phyloP scores from a whole-genome alignment of 2,797 vertebrate species.

The Semaprochilodus insignis region DNA sequence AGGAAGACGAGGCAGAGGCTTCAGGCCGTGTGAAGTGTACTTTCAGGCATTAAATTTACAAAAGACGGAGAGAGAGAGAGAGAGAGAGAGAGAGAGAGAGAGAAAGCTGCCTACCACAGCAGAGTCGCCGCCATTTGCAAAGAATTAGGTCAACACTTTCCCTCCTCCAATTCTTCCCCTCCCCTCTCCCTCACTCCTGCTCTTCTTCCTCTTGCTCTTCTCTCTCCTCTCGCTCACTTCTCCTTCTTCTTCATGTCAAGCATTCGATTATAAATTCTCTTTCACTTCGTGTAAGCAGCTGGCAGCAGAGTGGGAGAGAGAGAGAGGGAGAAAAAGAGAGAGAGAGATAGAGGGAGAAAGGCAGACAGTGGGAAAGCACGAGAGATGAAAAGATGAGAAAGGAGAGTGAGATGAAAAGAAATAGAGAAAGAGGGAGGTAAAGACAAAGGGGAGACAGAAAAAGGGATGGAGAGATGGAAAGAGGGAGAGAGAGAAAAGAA shows the following conservation, averaged over 20 bases:
- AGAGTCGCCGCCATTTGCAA: slow-evolving; percentile 74
- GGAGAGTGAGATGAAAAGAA: slow-evolving; percentile 19
- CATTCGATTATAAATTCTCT: slow-evolving; percentile 59
- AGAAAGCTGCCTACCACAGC: slow-evolving; percentile 68
- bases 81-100: slow-evolving; percentile 20
- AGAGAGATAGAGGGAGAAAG: slow-evolving; percentile 38
- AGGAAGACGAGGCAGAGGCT: slow-evolving; percentile 42
- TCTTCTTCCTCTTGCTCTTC: background rate
- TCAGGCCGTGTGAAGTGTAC: slow-evolving; percentile 54
- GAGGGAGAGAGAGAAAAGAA: background rate
- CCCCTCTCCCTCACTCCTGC: background rate
- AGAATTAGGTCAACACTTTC: slow-evolving; percentile 80
- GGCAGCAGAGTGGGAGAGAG: slow-evolving; percentile 44
- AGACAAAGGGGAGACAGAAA: slow-evolving; percentile 30
- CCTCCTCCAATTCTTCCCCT: slow-evolving; percentile 60
- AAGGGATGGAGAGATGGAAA: background rate
- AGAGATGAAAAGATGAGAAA: slow-evolving; percentile 28
- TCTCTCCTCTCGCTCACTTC: slow-evolving; percentile 18
- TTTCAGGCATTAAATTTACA: slow-evolving; percentile 63
- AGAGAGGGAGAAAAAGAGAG: slow-evolving; percentile 36
- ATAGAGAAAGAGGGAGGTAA: slow-evolving; percentile 33
- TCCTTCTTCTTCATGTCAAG: slow-evolving; percentile 43
- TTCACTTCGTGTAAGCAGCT: slow-evolving; percentile 56
- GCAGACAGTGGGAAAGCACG: slow-evolving; percentile 33
- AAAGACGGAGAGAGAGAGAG: slow-evolving; percentile 19